Evolutionary conservation across 2,797 vertebrate genomes (phyloP).

Genomic region (Phalanger gymnotis): DNA sequence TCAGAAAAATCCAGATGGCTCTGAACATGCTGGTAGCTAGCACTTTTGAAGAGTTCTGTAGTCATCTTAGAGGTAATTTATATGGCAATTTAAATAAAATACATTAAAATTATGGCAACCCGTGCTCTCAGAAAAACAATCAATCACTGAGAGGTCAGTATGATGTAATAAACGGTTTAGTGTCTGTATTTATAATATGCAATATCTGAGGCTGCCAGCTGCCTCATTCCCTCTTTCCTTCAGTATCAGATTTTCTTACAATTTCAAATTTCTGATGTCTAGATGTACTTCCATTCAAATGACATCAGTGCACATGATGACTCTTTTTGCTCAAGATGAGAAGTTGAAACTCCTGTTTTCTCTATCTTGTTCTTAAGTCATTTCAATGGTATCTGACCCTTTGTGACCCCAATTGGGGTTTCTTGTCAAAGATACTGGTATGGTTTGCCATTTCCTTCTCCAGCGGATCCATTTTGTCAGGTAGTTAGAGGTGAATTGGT

Average conservation of each 20-base stretch:
- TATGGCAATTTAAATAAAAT: neutral
- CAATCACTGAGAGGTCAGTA: neutral
- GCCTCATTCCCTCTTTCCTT: neutral
- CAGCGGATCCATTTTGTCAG: neutral
- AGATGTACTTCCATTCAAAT: accelerated
- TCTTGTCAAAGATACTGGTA: neutral
- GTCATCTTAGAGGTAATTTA: neutral
- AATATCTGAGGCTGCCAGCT: neutral
- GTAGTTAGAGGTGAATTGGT: neutral
- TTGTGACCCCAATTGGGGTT: neutral
- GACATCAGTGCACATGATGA: neutral
- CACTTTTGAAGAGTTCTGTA: neutral
- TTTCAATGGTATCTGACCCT: neutral
- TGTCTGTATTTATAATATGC: accelerated
- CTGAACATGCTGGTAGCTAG: neutral
- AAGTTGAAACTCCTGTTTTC: neutral
- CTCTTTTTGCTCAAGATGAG: neutral
- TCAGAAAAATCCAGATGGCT: slow-evolving; percentile 7
- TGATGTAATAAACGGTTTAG: accelerated
- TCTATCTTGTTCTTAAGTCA: neutral
- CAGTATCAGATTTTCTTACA: neutral
- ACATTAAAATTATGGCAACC: neutral
- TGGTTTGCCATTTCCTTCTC: neutral
- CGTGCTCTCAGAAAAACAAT: neutral
- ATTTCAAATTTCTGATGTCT: neutral